Percentiles rank a stretch among this genome's conserved stretches.
Evolutionary conservation across 1,140 invertebrate genomes (phyloP).

Genomic region (Rhyzopertha dominica): DNA sequence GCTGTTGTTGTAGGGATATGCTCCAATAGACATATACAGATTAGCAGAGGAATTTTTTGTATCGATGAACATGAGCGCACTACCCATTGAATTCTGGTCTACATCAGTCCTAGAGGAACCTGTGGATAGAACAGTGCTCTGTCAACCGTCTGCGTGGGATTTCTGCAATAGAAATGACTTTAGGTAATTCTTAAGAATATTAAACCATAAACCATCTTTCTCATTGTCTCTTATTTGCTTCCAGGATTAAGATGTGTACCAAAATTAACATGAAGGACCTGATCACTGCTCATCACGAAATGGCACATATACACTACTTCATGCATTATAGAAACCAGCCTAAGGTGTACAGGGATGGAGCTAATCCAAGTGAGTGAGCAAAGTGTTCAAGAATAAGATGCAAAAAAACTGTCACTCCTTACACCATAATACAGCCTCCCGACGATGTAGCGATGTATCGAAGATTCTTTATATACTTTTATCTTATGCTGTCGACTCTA

Average conservation of each 20-base stretch:
- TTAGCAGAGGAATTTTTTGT: slow-evolving; percentile 80
- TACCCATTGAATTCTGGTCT: slow-evolving; percentile 78
- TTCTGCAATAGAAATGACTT: slow-evolving; percentile 85
- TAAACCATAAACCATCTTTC: neutral
- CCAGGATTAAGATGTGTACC: slow-evolving; percentile 93
- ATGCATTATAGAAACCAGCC: slow-evolving; percentile 78
- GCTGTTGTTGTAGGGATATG: slow-evolving; percentile 63
- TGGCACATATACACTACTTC: slow-evolving; percentile 91
- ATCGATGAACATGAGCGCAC: slow-evolving; percentile 75
- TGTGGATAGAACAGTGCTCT: slow-evolving; percentile 67
- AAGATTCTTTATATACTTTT: too few relatives aligned
- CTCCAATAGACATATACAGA: slow-evolving; percentile 70
- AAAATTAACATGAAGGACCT: slow-evolving; percentile 83
- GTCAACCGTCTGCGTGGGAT: slow-evolving; percentile 88
- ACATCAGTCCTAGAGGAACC: slow-evolving; percentile 73
- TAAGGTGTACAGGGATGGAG: slow-evolving; percentile 81
- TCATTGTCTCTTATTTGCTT: slow-evolving; percentile 35
- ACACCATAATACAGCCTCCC: too few relatives aligned
- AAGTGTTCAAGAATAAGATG: too few relatives aligned
- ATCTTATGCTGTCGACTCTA: too few relatives aligned
- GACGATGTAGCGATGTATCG: too few relatives aligned
- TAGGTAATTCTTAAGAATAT: slow-evolving; percentile 48
- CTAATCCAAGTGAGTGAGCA: slow-evolving; percentile 83
- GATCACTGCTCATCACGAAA: slow-evolving; percentile 88
- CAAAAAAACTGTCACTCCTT: too few relatives aligned